Percentiles rank a stretch among this genome's conserved stretches.
Conservation (phyloP, 1,140 invertebrate genomes). For the Bursaphelenchus mucronatus region DNA sequence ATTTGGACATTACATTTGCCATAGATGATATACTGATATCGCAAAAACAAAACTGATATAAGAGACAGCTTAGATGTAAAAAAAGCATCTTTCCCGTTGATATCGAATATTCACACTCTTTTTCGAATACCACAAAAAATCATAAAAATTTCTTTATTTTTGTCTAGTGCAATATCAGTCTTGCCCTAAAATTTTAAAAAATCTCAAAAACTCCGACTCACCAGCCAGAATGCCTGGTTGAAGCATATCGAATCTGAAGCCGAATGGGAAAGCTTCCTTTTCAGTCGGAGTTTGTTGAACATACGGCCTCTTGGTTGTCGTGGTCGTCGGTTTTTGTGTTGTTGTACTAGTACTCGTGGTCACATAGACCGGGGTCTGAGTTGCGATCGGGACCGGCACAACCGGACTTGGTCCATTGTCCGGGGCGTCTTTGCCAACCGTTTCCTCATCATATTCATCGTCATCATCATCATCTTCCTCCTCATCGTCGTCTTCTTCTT, state of each 20-base stretch:
- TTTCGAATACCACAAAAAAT: no score
- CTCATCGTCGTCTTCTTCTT: constrained; percentile 19
- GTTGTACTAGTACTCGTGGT: constrained; percentile 21
- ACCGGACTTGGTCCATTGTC: not conserved
- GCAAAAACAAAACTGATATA: no score
- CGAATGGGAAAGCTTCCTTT: not conserved
- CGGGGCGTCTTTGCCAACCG: constrained; percentile 21
- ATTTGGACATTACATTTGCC: no score
- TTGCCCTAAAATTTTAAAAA: not conserved
- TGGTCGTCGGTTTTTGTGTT: constrained; percentile 6
- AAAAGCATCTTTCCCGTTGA: not conserved
- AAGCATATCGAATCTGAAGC: constrained; percentile 37
- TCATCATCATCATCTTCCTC: constrained; percentile 28
- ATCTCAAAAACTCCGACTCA: constrained; percentile 23
- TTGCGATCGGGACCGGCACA: not conserved
- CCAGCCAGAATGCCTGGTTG: constrained; percentile 44
- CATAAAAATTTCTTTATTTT: no score
- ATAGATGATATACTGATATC: no score
- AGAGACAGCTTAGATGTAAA: not conserved
- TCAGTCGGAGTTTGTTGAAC: constrained; percentile 14
- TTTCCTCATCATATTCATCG: constrained; percentile 33
- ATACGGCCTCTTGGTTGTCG: constrained; percentile 14
- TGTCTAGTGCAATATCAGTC: not conserved
- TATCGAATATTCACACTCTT: no score
- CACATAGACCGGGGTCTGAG: not conserved